A percentile compares a stretch with the other conserved stretches of the same genome.
Evolutionary conservation across 2,113 vertebrate genomes (phyloP).

Genomic region (Vimba vimba): DNA sequence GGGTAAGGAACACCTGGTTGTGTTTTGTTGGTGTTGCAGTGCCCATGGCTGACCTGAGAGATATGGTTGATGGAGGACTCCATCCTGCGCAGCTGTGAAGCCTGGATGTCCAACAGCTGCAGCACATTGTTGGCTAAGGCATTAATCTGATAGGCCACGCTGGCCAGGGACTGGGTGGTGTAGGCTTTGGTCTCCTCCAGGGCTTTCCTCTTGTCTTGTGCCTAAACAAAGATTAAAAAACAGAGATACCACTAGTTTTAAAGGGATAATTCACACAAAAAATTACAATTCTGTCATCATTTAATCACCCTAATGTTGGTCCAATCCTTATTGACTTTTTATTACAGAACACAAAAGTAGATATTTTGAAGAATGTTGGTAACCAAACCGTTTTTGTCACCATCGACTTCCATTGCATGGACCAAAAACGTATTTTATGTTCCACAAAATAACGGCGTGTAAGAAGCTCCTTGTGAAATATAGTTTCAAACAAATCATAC

Average conservation of each 20-base stretch:
- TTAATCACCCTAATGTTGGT: not conserved
- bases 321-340: not conserved
- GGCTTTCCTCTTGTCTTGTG: slow-evolving; percentile 98
- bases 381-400: not conserved
- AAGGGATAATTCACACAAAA: not conserved
- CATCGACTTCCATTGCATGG: not conserved
- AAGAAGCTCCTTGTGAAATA: not conserved
- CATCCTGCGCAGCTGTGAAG: slow-evolving; percentile 97
- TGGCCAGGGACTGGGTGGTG: slow-evolving; percentile 97
- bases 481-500: not conserved
- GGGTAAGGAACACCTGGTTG: not conserved
- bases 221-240: slow-evolving; percentile 73
- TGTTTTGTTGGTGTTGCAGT: not conserved
- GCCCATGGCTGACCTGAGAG: slow-evolving; percentile 72
- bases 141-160: slow-evolving; percentile 99
- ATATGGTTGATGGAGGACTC: slow-evolving; percentile 95
- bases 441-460: not conserved
- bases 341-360: not conserved
- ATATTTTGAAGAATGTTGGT: not conserved
- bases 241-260: not conserved
- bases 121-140: slow-evolving; percentile 99
- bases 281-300: not conserved
- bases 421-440: not conserved
- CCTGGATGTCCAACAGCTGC: slow-evolving; percentile 97
- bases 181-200: slow-evolving; percentile 99